phyloP scores from a whole-genome alignment of 1,140 invertebrate species.

The Platorchestia sp. region DNA sequence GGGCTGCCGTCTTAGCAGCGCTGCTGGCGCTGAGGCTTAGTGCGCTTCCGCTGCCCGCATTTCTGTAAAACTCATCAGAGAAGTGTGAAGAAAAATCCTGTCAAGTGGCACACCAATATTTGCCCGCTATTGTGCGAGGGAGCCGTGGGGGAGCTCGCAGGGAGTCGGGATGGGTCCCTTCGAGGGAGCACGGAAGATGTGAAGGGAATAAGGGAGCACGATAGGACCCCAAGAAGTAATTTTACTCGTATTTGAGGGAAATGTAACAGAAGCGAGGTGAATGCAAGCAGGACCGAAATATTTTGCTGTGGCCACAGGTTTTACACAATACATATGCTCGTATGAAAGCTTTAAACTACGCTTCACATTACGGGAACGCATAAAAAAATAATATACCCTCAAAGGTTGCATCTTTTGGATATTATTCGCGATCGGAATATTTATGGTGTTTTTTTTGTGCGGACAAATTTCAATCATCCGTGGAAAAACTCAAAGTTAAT shows the following conservation, averaged over 20 bases:
- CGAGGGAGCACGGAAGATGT: not conserved
- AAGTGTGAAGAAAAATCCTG: constrained; percentile 55
- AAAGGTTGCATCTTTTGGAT: too few species aligned
- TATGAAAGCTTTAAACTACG: too few species aligned
- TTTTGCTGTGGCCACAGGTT: not conserved
- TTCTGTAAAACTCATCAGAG: constrained; percentile 54
- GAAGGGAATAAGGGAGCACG: not conserved
- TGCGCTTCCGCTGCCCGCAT: constrained; percentile 1
- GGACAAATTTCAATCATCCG: too few species aligned
- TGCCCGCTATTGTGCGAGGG: constrained; percentile 25
- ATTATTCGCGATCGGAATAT: too few species aligned
- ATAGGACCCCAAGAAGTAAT: not conserved
- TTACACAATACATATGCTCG: too few species aligned
- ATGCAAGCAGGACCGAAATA: not conserved
- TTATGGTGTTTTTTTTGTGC: too few species aligned
- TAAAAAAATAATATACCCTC: too few species aligned
- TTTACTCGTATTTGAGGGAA: not conserved
- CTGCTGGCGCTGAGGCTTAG: not conserved
- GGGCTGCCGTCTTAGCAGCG: not conserved
- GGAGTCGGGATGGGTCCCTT: not conserved
- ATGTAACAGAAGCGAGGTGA: not conserved
- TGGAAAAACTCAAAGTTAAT: too few species aligned
- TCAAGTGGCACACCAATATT: constrained; percentile 54
- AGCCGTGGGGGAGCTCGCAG: not conserved
- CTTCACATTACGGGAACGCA: too few species aligned